Percentiles rank a stretch among this genome's conserved stretches.
These are phyloP conservation scores for Limnodromus scolopaceus DNA, from an alignment of 2,797 vertebrate genomes.

Conservation along the genomic window DNA sequence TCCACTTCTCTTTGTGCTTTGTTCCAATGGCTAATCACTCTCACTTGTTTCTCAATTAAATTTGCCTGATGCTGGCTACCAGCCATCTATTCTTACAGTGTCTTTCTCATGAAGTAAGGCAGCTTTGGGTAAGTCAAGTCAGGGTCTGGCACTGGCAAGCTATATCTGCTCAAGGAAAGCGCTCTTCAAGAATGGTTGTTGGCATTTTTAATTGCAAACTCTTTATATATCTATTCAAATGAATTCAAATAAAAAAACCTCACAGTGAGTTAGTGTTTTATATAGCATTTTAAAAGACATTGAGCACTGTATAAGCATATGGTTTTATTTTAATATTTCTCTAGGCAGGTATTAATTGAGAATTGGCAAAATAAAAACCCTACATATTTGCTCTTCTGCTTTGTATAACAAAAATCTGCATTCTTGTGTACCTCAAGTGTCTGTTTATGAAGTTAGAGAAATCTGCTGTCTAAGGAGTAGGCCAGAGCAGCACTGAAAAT, in stretches of 20 bases:
- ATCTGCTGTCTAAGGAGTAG: neutral
- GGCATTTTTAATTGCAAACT: neutral
- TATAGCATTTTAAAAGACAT: neutral
- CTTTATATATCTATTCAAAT: neutral
- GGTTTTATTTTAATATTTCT: constrained; percentile 19
- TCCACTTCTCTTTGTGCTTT: neutral
- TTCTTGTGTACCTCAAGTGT: neutral
- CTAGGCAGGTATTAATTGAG: neutral
- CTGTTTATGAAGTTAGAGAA: neutral
- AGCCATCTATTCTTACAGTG: neutral
- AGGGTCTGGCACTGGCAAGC: neutral
- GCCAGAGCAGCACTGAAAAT: neutral
- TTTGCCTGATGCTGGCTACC: neutral
- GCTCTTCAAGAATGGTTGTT: neutral
- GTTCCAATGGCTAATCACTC: constrained; percentile 24
- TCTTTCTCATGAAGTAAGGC: neutral
- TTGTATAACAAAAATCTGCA: neutral
- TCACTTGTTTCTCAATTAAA: constrained; percentile 31
- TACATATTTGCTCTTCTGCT: neutral
- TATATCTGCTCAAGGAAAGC: rapidly evolving
- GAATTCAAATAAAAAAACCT: neutral
- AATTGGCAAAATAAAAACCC: neutral
- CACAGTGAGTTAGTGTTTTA: neutral
- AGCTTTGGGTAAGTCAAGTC: neutral
- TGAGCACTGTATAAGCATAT: neutral